phyloP scores from a whole-genome alignment of 2,113 vertebrate genomes.

The Lepus timidus region DNA sequence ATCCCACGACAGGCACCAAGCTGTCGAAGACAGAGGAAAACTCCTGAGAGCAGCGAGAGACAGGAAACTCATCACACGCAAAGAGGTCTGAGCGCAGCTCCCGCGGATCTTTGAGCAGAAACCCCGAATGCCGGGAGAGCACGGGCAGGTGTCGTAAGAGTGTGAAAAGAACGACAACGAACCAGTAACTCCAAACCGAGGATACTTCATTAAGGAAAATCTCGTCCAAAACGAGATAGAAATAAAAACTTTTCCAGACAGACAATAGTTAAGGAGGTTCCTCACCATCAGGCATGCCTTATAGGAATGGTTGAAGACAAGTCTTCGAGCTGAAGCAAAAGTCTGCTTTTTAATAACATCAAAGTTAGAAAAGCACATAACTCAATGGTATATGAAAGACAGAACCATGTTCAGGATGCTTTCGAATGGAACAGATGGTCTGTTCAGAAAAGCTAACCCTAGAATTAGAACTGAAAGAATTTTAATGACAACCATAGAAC shows the following conservation, averaged over 20 bases:
- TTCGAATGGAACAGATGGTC: too few relatives aligned
- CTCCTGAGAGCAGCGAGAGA: too few relatives aligned
- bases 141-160: accelerated
- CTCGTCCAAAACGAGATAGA: not conserved
- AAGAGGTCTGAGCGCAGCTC: not conserved
- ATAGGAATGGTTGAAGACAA: not conserved
- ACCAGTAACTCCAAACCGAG: not conserved
- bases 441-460: not conserved
- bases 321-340: not conserved
- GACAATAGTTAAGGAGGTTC: not conserved
- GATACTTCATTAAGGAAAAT: too few relatives aligned
- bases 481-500: not conserved
- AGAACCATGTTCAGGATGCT: not conserved
- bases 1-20: not conserved
- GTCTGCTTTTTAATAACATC: not conserved
- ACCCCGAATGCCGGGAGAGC: accelerated
- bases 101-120: not conserved
- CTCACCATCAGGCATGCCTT: accelerated
- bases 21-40: not conserved
- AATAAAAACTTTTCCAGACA: not conserved
- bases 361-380: too few relatives aligned
- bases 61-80: not conserved
- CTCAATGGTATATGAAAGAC: not conserved
- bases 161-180: not conserved
- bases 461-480: not conserved